phyloP scores from a whole-genome alignment of 2,797 vertebrate species.

The Neosilurus mollespiculum region DNA sequence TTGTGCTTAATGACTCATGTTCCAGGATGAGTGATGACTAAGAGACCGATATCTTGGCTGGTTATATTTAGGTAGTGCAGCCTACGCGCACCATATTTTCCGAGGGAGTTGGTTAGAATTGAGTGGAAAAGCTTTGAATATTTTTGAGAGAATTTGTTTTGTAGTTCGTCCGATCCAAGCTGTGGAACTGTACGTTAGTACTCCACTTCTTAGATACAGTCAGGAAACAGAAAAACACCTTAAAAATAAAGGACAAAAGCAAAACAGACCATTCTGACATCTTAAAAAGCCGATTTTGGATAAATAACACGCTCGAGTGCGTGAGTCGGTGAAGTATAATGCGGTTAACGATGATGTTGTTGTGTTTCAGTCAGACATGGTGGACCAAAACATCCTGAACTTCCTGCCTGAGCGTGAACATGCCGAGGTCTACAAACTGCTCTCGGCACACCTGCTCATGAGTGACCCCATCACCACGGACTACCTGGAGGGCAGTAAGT shows the following conservation, averaged over 20 bases:
- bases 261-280: not conserved
- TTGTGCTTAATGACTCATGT: conserved; percentile 28
- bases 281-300: not conserved
- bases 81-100: conserved; percentile 45
- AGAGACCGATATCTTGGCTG: conserved; percentile 22
- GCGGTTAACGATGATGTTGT: conserved; percentile 67
- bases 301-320: not conserved
- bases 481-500: conserved; percentile 82
- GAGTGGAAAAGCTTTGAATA: not conserved
- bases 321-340: not conserved
- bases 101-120: conserved; percentile 32
- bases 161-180: not conserved
- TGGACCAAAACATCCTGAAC: conserved; percentile 93
- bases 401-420: conserved; percentile 92
- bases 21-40: conserved; percentile 31
- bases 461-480: conserved; percentile 76
- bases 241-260: too few species aligned
- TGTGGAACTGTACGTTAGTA: not conserved
- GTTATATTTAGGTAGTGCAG: conserved; percentile 25
- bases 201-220: not conserved
- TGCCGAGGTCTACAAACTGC: conserved; percentile 84
- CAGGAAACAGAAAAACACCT: not conserved
- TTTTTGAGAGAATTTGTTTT: not conserved
- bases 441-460: conserved; percentile 82
- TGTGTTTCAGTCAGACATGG: conserved; percentile 89